Percentiles rank a stretch among this genome's conserved stretches.
Evolutionary conservation across 2,113 vertebrate genomes (phyloP).

Genomic region (Brachyistius frenatus): DNA sequence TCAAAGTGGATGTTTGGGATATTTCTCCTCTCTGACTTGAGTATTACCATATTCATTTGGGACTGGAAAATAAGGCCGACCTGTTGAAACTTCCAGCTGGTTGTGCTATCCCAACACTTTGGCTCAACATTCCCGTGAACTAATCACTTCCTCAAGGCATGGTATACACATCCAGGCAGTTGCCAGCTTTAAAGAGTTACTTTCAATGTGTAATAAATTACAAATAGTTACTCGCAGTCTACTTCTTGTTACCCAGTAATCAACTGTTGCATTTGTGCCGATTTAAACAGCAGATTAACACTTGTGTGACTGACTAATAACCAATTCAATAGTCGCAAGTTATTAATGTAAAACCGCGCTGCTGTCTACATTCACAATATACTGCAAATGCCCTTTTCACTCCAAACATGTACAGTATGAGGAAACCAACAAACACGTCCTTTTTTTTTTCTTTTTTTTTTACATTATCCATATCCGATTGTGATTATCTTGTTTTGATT

Average conservation of each 20-base stretch:
- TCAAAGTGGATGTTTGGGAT: constrained; percentile 3
- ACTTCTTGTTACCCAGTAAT: constrained; percentile 17
- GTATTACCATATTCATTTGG: constrained; percentile 40
- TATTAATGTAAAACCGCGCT: constrained; percentile 37
- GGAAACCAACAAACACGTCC: constrained; percentile 20
- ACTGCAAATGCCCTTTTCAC: constrained; percentile 17
- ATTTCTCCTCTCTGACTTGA: constrained; percentile 6
- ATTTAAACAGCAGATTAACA: constrained; percentile 51
- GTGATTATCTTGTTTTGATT: constrained; percentile 25
- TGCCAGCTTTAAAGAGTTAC: constrained; percentile 29
- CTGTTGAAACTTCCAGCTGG: constrained; percentile 25
- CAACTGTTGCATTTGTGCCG: constrained; percentile 52
- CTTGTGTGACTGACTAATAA: constrained; percentile 28
- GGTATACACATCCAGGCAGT: constrained; percentile 37
- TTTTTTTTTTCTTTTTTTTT: neutral
- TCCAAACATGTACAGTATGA: constrained; percentile 17
- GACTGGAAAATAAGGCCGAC: constrained; percentile 46
- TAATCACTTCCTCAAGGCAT: constrained; percentile 51
- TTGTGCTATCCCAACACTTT: constrained; percentile 24
- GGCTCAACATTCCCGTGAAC: constrained; percentile 43
- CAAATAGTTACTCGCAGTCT: constrained; percentile 17
- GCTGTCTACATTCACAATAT: constrained; percentile 52
- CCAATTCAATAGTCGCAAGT: constrained; percentile 16
- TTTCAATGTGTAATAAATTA: constrained; percentile 22
- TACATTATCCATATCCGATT: constrained; percentile 22